Evolutionary conservation across 2,797 vertebrate genomes (phyloP).

Genomic region (Borostomias antarcticus): DNA sequence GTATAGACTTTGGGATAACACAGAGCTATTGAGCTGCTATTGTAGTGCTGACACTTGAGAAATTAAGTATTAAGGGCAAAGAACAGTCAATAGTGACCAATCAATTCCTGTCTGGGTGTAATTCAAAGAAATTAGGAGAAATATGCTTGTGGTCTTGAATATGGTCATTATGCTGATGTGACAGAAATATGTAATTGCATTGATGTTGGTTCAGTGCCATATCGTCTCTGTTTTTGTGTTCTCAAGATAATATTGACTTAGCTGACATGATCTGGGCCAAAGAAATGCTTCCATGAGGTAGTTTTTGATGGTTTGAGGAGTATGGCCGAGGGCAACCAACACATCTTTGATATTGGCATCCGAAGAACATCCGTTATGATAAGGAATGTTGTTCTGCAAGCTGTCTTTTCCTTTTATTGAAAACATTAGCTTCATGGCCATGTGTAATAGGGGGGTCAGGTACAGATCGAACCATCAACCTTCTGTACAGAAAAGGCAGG

Average conservation of each 20-base stretch:
- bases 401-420: background rate
- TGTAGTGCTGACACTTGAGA: conserved; percentile 29
- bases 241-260: background rate
- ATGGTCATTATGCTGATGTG: conserved; percentile 32
- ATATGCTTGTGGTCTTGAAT: conserved; percentile 23
- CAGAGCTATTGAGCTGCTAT: conserved; percentile 6
- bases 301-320: background rate
- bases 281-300: background rate
- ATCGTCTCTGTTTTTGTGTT: conserved; percentile 13
- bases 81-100: conserved; percentile 28
- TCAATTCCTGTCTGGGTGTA: conserved; percentile 30
- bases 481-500: too few relatives aligned
- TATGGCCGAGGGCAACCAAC: too few relatives aligned
- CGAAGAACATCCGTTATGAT: too few relatives aligned
- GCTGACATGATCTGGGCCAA: background rate
- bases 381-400: background rate
- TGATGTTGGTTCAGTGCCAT: conserved; percentile 26
- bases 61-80: conserved; percentile 34
- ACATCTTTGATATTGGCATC: too few relatives aligned
- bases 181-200: conserved; percentile 42
- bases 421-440: background rate
- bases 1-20: background rate
- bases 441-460: too few relatives aligned
- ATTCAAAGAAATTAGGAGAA: conserved; percentile 31
- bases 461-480: too few relatives aligned